Evolutionary conservation across 2,113 vertebrate species (phyloP).

Genomic region (Trachemys scripta): DNA sequence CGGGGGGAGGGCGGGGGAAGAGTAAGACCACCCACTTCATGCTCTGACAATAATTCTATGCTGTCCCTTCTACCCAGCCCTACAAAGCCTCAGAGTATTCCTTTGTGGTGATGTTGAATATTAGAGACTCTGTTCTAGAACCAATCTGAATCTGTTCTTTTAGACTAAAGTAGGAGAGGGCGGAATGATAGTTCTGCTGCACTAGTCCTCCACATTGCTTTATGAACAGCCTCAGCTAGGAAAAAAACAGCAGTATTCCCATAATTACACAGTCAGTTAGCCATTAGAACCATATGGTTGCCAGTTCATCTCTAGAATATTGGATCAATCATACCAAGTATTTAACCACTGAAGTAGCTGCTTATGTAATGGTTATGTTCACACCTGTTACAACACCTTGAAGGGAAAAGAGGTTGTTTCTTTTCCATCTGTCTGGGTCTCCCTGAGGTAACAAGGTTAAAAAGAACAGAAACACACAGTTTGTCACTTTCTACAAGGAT

Average conservation of each 20-base stretch:
- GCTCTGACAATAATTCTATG: background rate
- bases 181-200: background rate
- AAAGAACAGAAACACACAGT: background rate
- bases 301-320: background rate
- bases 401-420: background rate
- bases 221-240: background rate
- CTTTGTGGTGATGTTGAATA: background rate
- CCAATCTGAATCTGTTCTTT: background rate
- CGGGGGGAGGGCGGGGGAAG: background rate
- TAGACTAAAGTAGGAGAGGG: background rate
- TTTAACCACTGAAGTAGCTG: background rate
- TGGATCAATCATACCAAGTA: background rate
- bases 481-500: background rate
- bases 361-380: background rate
- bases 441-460: background rate
- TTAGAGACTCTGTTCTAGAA: background rate
- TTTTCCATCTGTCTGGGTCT: background rate
- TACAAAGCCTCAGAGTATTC: background rate
- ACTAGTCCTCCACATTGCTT: background rate
- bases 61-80: background rate
- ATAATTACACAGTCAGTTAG: rapidly evolving
- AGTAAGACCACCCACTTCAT: background rate
- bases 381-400: background rate
- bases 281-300: background rate
- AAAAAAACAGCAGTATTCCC: background rate